Evolutionary conservation across 2,888 invertebrate species (phyloP), one percentile per base, ranked within the genome.

Genomic region (Cheilosia vernalis): DNA sequence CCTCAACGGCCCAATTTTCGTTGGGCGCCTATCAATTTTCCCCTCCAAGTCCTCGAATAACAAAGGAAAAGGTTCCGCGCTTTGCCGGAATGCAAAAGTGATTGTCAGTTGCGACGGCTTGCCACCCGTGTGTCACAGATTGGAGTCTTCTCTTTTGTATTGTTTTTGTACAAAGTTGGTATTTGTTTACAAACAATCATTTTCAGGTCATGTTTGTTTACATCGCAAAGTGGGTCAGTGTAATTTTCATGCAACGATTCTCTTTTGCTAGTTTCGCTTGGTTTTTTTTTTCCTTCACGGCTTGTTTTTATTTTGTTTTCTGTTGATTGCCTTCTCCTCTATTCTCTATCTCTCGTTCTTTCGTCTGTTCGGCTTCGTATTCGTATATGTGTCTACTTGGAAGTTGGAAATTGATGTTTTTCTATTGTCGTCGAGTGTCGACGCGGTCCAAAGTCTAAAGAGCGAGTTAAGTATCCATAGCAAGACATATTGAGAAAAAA

Each of bases 171-270:
- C 13, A 21, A 27, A 55, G 37, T 51, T 79, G 72, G 58, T 66
- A 79, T 79, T 79, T 85, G 85, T 85, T 85, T 85, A 80, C 85
- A 85, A 85, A 85, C 85, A 85, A 83, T 72, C 66, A 42, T 85
- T 85, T 85, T 63, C 85, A 85, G 85, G 85, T 85, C 85, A 85
- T 85, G 85, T 85, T 77, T 85, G 85, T 85, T 85, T 85, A 85
- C 81, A 77, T 72, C 66, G 61, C 55, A 85, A 85, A 72, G 81
- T 85, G 55, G 85, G 85, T 85, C 85, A 85, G 85, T 81, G 85
- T 85, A 85, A 85, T 85, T 81, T 81, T 70, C 76, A 76, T 76
- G 81, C 60, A 51, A 70, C 66, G 77, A 70, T 82, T 82, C 77
- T 60, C 44, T 82, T 79, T 76, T 60, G 64, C 42, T 49, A 53